phyloP scores from a whole-genome alignment of 2,113 vertebrate genomes.

The Romanogobio albipinnatus region DNA sequence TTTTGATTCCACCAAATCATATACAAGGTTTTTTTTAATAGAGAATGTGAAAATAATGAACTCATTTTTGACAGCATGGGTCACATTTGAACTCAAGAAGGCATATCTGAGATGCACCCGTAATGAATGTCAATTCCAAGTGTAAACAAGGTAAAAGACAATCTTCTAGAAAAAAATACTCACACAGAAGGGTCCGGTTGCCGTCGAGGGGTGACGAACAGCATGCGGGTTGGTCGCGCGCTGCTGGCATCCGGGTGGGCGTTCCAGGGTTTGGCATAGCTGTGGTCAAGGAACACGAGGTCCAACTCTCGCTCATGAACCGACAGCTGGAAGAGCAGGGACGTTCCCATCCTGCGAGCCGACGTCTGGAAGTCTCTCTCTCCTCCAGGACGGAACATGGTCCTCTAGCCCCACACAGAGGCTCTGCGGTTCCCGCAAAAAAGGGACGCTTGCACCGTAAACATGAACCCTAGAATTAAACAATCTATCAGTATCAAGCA shows the following conservation, averaged over 20 bases:
- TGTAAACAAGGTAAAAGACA: not conserved
- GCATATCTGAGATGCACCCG: no score
- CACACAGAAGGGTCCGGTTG: slow-evolving; percentile 83
- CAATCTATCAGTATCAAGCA: not conserved
- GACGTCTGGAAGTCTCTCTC: slow-evolving; percentile 90
- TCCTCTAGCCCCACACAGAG: slow-evolving; percentile 66
- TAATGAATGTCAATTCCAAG: no score
- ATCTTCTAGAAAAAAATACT: slow-evolving; percentile 63
- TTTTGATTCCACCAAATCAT: no score
- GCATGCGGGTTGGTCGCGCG: slow-evolving; percentile 87
- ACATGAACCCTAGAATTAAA: slow-evolving; percentile 27
- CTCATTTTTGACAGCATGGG: no score
- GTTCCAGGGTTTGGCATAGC: slow-evolving; percentile 96
- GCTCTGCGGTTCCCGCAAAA: slow-evolving; percentile 46
- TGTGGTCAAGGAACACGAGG: slow-evolving; percentile 93
- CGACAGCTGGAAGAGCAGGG: slow-evolving; percentile 91
- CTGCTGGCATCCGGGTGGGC: slow-evolving; percentile 94
- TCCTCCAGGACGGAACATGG: slow-evolving; percentile 80
- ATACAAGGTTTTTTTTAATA: no score
- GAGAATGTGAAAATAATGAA: no score
- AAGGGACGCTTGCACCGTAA: not conserved
- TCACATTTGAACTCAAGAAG: no score
- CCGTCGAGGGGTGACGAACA: slow-evolving; percentile 87
- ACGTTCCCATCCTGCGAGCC: slow-evolving; percentile 91
- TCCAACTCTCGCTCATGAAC: slow-evolving; percentile 92